Conservation (phyloP, 2,113 vertebrate genomes). For the Ia io region DNA sequence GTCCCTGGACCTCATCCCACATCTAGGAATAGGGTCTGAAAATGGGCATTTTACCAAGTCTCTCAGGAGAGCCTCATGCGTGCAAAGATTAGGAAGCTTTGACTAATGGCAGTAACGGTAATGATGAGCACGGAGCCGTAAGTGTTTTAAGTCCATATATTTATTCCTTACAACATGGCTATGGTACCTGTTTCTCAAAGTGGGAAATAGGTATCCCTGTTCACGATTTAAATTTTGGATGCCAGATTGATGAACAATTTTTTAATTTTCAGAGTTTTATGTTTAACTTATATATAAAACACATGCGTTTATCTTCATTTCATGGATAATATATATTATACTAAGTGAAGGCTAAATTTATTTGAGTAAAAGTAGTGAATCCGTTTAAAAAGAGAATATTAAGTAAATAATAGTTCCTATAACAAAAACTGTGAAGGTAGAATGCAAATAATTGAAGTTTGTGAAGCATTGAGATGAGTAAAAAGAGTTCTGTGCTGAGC, state of each 20-base stretch:
- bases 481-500: background rate
- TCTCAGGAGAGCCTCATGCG: background rate
- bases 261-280: background rate
- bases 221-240: background rate
- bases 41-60: background rate
- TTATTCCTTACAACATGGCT: background rate
- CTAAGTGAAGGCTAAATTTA: conserved; percentile 11
- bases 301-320: background rate
- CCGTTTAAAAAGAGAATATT: background rate
- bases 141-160: background rate
- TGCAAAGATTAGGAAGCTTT: background rate
- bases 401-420: background rate
- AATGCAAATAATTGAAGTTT: background rate
- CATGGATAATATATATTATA: background rate
- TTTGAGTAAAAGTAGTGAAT: background rate
- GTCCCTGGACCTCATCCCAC: background rate
- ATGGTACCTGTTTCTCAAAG: background rate
- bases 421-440: background rate
- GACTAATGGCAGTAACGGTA: background rate
- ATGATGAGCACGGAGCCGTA: background rate
- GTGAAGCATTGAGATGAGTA: background rate
- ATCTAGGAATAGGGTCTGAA: background rate
- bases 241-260: background rate
- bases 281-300: background rate
- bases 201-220: background rate